Evolutionary conservation across 2,797 vertebrate genomes (phyloP), one percentile per base, ranked within the genome.

Genomic region (Sternotherus odoratus): DNA sequence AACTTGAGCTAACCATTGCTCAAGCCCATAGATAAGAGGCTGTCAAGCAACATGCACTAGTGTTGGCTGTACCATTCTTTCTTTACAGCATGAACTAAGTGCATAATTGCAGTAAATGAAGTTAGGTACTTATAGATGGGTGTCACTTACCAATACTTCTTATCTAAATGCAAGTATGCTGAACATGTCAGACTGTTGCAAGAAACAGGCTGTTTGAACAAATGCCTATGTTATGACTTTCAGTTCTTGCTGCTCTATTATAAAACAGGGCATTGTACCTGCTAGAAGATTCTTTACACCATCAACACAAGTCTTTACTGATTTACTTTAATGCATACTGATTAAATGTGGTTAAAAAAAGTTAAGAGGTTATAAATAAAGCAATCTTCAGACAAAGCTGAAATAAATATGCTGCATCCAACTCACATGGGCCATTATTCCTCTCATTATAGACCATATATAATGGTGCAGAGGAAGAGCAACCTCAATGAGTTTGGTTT

Each of bases 311-410:
- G 5, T 43, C 2, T 1, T 24, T 49, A 23, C 39, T 56, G 33
- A 48, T 80, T 83, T 86, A 78, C 83, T 86, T 87, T 85, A 69
- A 5, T 82, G 46, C 75, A 91, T 79, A 88, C 51, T 83, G 57
- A 33, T 79, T 78, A 48, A 48, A 12, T 28, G n/a, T 69, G n/a
- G 63, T 69, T 33, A 60, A 69, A 69, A 66, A 36, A 36, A 69
- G 19, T 36, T 66, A 33, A 8, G n/a, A 79, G 60, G 72, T 82
- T 46, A 48, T 50, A 74, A 10, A 28, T 23, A 82, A 13, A 0
- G 3, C 77, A 90, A 51, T 7, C 54, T 19, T 4, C 84, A 78
- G 19, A 39, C 19, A 69, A 21, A 39, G 11, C 0, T 24, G 60
- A 88, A 92, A 49, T 28, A 53, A 95, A 83, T 3, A 5, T 9